These are phyloP conservation scores for Liodrosophila aerea DNA, from an alignment of 2,888 invertebrate genomes.

Conservation along the genomic window DNA sequence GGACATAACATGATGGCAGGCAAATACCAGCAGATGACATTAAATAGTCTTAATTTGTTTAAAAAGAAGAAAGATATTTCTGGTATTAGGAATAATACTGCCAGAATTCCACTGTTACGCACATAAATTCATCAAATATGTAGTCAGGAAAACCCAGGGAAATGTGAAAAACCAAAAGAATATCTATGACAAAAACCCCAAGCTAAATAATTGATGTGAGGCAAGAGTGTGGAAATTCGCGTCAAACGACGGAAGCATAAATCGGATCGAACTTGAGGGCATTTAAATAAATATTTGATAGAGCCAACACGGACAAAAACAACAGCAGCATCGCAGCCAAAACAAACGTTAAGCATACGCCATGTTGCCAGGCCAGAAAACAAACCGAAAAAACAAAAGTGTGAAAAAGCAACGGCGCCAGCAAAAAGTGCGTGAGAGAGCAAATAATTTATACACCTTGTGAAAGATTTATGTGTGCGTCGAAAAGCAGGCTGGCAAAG, in stretches of 20 bases:
- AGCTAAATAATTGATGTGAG: constrained; percentile 60
- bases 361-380: constrained; percentile 41
- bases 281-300: constrained; percentile 73
- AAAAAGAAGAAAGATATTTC: no score
- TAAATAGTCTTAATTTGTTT: constrained; percentile 20
- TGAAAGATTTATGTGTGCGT: constrained; percentile 70
- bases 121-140: constrained; percentile 36
- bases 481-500: constrained; percentile 36
- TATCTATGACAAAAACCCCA: constrained; percentile 13
- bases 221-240: constrained; percentile 49
- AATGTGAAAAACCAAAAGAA: not conserved
- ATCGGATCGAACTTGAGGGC: constrained; percentile 65
- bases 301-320: constrained; percentile 32
- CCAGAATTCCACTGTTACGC: no score
- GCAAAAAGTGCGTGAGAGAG: constrained; percentile 60
- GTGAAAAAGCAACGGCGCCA: constrained; percentile 39
- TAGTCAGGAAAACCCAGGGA: constrained; percentile 1
- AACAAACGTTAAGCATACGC: constrained; percentile 60
- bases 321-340: constrained; percentile 39
- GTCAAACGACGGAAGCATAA: constrained; percentile 63
- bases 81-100: no score
- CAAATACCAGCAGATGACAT: constrained; percentile 13
- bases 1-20: constrained; percentile 2
- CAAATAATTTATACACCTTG: constrained; percentile 72
- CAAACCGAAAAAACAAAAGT: constrained; percentile 19